These are phyloP conservation scores for Centropyge bicolor DNA, from an alignment of 2,797 vertebrate species.

Conservation along the genomic window DNA sequence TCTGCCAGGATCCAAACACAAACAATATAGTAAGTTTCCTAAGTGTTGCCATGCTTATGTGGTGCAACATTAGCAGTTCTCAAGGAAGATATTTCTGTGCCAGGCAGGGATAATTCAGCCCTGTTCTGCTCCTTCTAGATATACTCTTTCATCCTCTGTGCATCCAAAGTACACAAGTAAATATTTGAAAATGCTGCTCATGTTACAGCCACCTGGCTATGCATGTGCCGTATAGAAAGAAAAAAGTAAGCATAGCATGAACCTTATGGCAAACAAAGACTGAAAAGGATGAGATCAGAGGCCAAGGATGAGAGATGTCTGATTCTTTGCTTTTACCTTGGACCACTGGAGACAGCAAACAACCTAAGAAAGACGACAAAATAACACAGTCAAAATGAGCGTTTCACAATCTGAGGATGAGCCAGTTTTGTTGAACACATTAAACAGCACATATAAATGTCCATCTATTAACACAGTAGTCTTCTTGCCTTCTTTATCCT, in stretches of 20 bases:
- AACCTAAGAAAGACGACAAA: neutral
- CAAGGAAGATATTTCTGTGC: too few species aligned
- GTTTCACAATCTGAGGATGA: neutral
- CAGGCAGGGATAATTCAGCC: neutral
- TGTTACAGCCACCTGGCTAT: neutral
- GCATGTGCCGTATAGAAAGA: neutral
- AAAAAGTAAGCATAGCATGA: neutral
- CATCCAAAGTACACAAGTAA: neutral
- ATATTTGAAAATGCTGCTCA: neutral
- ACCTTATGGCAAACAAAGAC: slow-evolving; percentile 6
- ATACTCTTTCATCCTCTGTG: neutral
- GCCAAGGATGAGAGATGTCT: too few species aligned
- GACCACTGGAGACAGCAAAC: neutral
- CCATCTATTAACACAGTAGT: neutral
- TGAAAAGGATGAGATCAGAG: neutral
- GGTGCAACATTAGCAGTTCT: too few species aligned
- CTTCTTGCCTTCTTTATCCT: neutral
- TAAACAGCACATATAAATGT: neutral
- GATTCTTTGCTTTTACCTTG: neutral
- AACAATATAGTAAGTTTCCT: too few species aligned
- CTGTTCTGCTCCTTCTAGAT: neutral
- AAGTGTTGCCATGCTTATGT: too few species aligned
- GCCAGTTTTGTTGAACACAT: neutral
- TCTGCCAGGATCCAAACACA: too few species aligned
- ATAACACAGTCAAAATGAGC: accelerated